Conservation (phyloP, 2,113 vertebrate genomes). For the Tyto alba region DNA sequence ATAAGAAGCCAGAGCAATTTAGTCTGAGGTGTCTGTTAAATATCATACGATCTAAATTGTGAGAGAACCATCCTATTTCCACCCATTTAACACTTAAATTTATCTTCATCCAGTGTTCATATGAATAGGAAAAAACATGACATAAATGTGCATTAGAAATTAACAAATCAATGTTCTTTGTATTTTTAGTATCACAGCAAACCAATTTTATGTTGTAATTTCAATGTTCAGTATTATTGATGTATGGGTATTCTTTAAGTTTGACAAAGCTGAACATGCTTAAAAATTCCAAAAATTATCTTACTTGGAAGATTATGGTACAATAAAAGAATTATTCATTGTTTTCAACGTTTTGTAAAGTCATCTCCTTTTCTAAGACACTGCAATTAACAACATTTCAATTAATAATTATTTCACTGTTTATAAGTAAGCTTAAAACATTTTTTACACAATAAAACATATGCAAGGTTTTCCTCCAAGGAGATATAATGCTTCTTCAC, state of each 20-base stretch:
- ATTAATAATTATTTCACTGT: neutral
- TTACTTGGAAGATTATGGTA: neutral
- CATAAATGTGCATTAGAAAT: neutral
- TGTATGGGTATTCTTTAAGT: neutral
- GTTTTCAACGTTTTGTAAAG: neutral
- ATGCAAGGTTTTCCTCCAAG: neutral
- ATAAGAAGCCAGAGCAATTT: neutral
- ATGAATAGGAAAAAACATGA: neutral
- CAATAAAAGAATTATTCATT: neutral
- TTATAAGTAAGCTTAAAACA: neutral
- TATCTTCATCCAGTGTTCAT: neutral
- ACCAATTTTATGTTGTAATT: neutral
- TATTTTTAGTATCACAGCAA: neutral
- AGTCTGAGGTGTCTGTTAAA: neutral
- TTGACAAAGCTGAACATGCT: neutral
- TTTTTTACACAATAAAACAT: neutral
- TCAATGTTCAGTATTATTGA: neutral
- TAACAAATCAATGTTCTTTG: neutral
- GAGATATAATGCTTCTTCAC: neutral
- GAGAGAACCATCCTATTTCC: neutral
- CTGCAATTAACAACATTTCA: neutral
- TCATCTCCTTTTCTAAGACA: neutral
- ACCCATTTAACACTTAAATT: neutral
- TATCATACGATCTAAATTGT: neutral
- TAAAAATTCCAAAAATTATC: neutral